Percentiles rank a stretch among this genome's conserved stretches.
phyloP scores from a whole-genome alignment of 2,888 invertebrate species.

The Dynastes grantii region DNA sequence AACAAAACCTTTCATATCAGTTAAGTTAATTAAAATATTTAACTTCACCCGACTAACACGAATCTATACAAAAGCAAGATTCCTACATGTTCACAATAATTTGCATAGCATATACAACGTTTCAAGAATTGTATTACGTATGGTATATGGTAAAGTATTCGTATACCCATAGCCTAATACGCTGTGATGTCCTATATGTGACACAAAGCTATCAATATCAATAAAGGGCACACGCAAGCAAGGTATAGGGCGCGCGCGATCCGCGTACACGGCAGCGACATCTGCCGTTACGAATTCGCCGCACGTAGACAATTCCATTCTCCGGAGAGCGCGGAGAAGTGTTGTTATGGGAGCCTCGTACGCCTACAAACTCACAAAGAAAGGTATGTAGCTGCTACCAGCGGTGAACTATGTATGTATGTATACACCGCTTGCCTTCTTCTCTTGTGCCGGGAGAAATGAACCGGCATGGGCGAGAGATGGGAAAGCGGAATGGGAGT shows the following conservation, averaged over 20 bases:
- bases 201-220: conserved; percentile 4
- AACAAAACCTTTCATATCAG: no score
- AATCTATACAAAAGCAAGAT: no score
- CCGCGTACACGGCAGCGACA: neutral
- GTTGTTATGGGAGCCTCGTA: conserved; percentile 13
- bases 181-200: no score
- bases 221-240: conserved; percentile 1
- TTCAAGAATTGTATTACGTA: no score
- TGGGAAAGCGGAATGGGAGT: neutral
- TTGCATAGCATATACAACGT: no score
- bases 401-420: no score
- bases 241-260: neutral
- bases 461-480: no score
- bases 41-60: no score
- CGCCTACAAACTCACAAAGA: conserved; percentile 21
- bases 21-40: no score
- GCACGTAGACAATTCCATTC: conserved; percentile 35
- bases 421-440: neutral
- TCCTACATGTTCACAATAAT: no score
- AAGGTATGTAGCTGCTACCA: neutral
- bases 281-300: conserved; percentile 21
- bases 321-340: conserved; percentile 31
- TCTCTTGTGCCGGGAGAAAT: neutral
- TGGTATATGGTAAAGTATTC: no score
- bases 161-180: no score